Conservation (phyloP, 2,888 invertebrate genomes). For the Thysanoteuthis rhombus region DNA sequence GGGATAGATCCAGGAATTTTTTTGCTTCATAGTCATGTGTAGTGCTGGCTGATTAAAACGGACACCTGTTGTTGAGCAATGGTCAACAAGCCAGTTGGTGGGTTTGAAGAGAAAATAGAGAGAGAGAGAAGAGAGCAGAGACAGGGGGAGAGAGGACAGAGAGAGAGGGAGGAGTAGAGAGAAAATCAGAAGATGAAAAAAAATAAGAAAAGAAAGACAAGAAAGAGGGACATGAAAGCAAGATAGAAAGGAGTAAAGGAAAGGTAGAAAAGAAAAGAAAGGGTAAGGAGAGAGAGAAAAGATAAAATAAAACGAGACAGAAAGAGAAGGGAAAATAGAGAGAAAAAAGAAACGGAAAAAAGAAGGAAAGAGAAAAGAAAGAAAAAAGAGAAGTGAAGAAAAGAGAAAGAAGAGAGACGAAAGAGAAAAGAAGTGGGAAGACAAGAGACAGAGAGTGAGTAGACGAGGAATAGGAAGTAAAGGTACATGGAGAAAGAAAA, state of each 20-base stretch:
- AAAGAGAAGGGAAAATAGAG: fast-evolving
- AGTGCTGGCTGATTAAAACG: no score
- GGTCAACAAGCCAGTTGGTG: no score
- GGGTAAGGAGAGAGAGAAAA: neutral
- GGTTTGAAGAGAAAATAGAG: no score
- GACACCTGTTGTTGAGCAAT: no score
- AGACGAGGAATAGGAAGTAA: neutral
- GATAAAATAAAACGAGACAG: fast-evolving
- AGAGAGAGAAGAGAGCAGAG: no score
- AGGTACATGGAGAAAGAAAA: neutral
- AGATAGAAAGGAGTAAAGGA: no score
- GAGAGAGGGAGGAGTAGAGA: no score
- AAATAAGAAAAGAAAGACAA: neutral
- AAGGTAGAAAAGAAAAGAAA: neutral
- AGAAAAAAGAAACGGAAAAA: neutral
- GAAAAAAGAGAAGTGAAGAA: neutral
- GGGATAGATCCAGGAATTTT: no score
- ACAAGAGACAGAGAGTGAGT: neutral
- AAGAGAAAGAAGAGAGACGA: neutral
- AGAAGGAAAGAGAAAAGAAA: no score
- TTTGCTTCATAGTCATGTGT: no score
- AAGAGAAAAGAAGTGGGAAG: neutral
- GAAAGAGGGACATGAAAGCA: neutral
- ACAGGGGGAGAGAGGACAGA: no score
- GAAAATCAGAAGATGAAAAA: no score